Evolutionary conservation across 2,113 vertebrate genomes (phyloP).

Genomic region (Malurus elegans): DNA sequence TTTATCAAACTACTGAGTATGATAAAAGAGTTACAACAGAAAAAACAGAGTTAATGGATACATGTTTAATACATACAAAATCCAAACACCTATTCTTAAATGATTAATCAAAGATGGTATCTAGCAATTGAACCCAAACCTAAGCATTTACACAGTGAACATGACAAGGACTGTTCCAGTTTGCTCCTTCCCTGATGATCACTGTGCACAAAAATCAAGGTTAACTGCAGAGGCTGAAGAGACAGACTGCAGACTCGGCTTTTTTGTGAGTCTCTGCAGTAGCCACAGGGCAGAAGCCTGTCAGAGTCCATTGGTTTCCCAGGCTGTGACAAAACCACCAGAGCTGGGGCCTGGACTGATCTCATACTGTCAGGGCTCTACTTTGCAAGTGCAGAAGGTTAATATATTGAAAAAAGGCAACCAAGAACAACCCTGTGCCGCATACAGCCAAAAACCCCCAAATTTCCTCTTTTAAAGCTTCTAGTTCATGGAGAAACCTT

Average conservation of each 20-base stretch:
- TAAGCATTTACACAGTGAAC: not conserved
- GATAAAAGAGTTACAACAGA: not conserved
- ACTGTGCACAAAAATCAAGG: slow-evolving; percentile 34
- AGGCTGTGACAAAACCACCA: slow-evolving; percentile 28
- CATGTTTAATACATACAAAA: not conserved
- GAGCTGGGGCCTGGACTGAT: not conserved
- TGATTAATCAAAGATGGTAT: not conserved
- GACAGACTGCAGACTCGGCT: slow-evolving; percentile 58
- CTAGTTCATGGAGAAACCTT: not conserved
- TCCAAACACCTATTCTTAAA: not conserved
- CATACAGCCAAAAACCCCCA: fast-evolving
- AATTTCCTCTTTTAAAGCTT: not conserved
- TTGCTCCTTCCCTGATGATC: slow-evolving; percentile 1
- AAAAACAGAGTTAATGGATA: not conserved
- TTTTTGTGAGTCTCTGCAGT: not conserved
- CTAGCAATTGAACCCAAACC: not conserved
- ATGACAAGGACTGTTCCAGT: not conserved
- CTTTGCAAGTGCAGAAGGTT: not conserved
- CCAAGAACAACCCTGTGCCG: not conserved
- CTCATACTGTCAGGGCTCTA: slow-evolving; percentile 32
- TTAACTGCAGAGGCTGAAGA: slow-evolving; percentile 51
- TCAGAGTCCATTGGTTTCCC: slow-evolving; percentile 58
- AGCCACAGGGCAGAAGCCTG: slow-evolving; percentile 66
- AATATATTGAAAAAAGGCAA: not conserved
- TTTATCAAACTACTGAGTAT: not conserved